These are phyloP conservation scores for Cololabis saira DNA, from an alignment of 2,113 vertebrate species.

Conservation along the genomic window DNA sequence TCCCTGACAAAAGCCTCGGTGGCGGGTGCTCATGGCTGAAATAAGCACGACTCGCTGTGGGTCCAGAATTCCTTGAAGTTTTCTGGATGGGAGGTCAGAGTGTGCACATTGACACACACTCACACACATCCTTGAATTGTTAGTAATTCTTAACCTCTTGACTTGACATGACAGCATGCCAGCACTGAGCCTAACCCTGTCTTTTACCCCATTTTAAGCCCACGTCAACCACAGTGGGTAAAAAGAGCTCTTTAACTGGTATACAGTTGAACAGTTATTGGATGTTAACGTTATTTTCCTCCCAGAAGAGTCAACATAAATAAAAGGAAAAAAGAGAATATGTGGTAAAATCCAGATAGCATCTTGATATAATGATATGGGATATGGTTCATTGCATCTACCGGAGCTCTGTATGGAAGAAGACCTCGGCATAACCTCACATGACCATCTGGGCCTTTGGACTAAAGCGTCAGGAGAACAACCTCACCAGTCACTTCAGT, in stretches of 20 bases:
- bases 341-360: constrained; percentile 46
- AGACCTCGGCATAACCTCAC: constrained; percentile 57
- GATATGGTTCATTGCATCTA: constrained; percentile 60
- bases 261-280: constrained; percentile 21
- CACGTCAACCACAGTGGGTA: constrained; percentile 9
- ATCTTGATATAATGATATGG: constrained; percentile 73
- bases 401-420: constrained; percentile 61
- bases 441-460: constrained; percentile 63
- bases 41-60: constrained; percentile 29
- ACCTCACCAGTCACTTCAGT: constrained; percentile 43
- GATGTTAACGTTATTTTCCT: constrained; percentile 10
- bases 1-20: constrained; percentile 37
- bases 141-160: constrained; percentile 35
- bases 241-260: constrained; percentile 32
- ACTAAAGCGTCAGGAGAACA: constrained; percentile 64
- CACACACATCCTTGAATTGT: constrained; percentile 55
- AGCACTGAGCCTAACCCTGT: neutral
- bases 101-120: constrained; percentile 6
- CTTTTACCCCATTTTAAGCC: constrained; percentile 25
- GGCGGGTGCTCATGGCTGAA: constrained; percentile 24
- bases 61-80: constrained; percentile 56
- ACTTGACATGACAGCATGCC: constrained; percentile 22
- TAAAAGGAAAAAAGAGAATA: constrained; percentile 25
- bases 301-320: constrained; percentile 2
- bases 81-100: constrained; percentile 20